Conservation (phyloP, 2,797 vertebrate species). For the Rhynchonycteris naso region DNA sequence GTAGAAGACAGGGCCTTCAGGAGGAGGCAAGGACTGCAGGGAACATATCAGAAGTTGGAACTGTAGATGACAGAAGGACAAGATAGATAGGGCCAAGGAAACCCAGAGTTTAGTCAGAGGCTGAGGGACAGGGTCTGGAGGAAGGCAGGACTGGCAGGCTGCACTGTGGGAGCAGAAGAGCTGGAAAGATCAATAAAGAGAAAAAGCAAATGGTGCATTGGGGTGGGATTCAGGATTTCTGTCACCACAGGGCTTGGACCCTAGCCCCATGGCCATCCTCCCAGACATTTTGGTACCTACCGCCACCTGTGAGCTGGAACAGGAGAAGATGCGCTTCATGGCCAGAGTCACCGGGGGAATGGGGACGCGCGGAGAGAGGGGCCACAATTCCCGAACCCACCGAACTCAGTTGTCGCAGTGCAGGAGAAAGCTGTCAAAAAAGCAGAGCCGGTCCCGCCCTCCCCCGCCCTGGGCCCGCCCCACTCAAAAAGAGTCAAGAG, state of each 20-base stretch:
- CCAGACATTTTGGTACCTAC: conserved; percentile 78
- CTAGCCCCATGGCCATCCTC: neutral
- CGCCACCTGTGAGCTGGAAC: conserved; percentile 84
- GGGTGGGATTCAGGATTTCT: neutral
- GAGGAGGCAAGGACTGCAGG: neutral
- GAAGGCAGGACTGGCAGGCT: neutral
- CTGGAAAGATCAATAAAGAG: neutral
- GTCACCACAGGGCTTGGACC: neutral
- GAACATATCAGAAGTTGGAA: neutral
- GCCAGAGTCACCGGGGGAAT: conserved; percentile 60
- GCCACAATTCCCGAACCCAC: conserved; percentile 52
- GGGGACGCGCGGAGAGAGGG: conserved; percentile 63
- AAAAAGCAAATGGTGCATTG: neutral
- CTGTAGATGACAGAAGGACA: neutral
- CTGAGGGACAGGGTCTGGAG: neutral
- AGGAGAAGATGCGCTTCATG: conserved; percentile 87
- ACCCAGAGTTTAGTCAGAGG: neutral
- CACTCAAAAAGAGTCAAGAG: neutral
- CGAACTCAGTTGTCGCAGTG: neutral
- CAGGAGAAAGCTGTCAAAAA: conserved; percentile 66
- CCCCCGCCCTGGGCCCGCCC: neutral
- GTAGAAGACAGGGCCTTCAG: neutral
- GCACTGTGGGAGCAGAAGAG: neutral
- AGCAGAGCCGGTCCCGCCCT: conserved; percentile 37
- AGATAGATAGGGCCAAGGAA: neutral